phyloP scores from a whole-genome alignment of 2,888 invertebrate species.

The Apoda limacodes region DNA sequence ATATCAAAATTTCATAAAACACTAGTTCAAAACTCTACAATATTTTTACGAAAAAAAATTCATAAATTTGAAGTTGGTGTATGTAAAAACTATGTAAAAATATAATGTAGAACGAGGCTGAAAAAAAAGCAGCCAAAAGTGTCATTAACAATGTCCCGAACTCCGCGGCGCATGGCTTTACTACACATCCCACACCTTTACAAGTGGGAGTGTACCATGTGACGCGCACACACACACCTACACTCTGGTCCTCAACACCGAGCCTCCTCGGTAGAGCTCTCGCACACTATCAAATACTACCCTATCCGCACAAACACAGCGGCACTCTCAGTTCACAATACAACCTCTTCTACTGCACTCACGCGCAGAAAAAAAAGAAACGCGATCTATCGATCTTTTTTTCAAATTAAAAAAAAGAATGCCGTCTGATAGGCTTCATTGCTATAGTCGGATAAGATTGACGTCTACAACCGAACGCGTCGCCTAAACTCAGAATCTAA shows the following conservation, averaged over 20 bases:
- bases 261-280: slow-evolving; percentile 40
- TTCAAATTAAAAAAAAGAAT: slow-evolving; percentile 54
- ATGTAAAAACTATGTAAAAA: neutral
- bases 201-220: slow-evolving; percentile 54
- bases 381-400: slow-evolving; percentile 68
- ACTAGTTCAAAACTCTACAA: no score
- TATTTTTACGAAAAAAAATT: no score
- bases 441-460: slow-evolving; percentile 53
- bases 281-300: slow-evolving; percentile 42
- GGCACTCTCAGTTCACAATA: slow-evolving; percentile 64
- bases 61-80: no score
- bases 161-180: slow-evolving; percentile 26
- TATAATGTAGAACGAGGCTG: neutral
- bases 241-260: slow-evolving; percentile 36
- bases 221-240: slow-evolving; percentile 55
- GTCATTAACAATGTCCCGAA: slow-evolving; percentile 2
- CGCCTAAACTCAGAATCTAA: slow-evolving; percentile 26
- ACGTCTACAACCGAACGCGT: slow-evolving; percentile 57
- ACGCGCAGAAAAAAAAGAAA: slow-evolving; percentile 68
- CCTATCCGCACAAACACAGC: slow-evolving; percentile 57
- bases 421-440: slow-evolving; percentile 42
- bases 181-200: slow-evolving; percentile 40
- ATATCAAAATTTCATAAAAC: no score
- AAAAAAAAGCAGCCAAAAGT: slow-evolving; percentile 4
- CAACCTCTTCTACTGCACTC: slow-evolving; percentile 68